Evolutionary conservation across 2,797 vertebrate species (phyloP).

Genomic region (Coregonus sp.): DNA sequence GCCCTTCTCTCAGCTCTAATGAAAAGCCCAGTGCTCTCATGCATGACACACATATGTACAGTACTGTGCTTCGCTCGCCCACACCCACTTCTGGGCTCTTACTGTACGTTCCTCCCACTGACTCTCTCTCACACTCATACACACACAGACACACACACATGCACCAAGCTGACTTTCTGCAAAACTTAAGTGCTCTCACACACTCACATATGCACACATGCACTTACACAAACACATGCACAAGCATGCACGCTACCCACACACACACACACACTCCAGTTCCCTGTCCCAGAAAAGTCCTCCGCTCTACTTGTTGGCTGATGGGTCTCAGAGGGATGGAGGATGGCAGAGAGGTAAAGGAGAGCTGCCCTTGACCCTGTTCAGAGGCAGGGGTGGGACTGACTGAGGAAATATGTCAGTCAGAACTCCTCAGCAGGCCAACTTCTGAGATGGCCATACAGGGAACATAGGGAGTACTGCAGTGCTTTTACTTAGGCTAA

Average conservation of each 20-base stretch:
- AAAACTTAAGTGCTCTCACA: too few relatives aligned
- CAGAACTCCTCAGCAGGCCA: neutral
- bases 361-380: constrained; percentile 67
- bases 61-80: constrained; percentile 16
- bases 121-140: too few relatives aligned
- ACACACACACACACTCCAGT: constrained; percentile 5
- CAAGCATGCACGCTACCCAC: too few relatives aligned
- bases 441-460: neutral
- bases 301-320: constrained; percentile 64
- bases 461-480: neutral
- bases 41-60: constrained; percentile 21
- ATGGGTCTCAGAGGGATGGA: constrained; percentile 45
- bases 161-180: too few relatives aligned
- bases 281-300: constrained; percentile 68
- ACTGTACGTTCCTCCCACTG: too few relatives aligned
- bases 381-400: constrained; percentile 15
- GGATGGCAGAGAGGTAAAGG: constrained; percentile 8
- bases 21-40: constrained; percentile 48
- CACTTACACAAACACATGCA: too few relatives aligned
- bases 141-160: too few relatives aligned
- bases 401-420: neutral
- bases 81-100: neutral
- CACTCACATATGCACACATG: too few relatives aligned
- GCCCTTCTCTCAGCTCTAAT: constrained; percentile 55
- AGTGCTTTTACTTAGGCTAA: neutral